Conservation (phyloP, 1,140 invertebrate genomes). For the Zaprionus gabonicus region DNA sequence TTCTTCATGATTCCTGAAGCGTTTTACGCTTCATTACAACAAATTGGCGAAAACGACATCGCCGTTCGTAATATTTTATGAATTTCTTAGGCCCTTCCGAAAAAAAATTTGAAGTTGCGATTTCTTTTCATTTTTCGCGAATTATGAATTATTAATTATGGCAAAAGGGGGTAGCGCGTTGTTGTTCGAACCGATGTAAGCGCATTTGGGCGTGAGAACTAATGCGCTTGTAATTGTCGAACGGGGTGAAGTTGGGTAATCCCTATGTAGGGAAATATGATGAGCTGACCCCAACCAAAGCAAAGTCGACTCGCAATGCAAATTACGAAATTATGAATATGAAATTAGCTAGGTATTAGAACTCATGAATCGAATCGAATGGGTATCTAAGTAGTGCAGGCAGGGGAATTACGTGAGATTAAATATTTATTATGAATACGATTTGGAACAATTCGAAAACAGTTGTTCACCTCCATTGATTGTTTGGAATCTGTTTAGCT, state of each 20-base stretch:
- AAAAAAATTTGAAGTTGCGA: slow-evolving; percentile 35
- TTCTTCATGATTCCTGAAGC: slow-evolving; percentile 57
- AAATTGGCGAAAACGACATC: slow-evolving; percentile 53
- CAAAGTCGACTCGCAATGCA: slow-evolving; percentile 56
- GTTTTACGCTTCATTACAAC: slow-evolving; percentile 69
- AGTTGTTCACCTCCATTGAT: background rate
- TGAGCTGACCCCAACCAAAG: slow-evolving; percentile 24
- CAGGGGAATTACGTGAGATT: background rate
- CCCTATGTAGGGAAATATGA: slow-evolving; percentile 12
- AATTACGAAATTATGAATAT: slow-evolving; percentile 73
- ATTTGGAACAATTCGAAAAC: background rate
- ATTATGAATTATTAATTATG: slow-evolving; percentile 79
- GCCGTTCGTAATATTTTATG: slow-evolving; percentile 45
- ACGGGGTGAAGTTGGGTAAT: slow-evolving; percentile 28
- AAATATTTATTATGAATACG: background rate
- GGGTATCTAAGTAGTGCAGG: slow-evolving; percentile 3
- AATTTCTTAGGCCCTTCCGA: slow-evolving; percentile 37
- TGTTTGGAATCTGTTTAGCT: background rate
- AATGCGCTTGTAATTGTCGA: slow-evolving; percentile 69
- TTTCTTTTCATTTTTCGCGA: slow-evolving; percentile 26
- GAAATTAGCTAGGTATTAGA: slow-evolving; percentile 50
- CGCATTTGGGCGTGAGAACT: slow-evolving; percentile 75
- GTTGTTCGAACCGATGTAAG: slow-evolving; percentile 32
- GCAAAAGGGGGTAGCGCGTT: slow-evolving; percentile 31
- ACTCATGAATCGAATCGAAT: slow-evolving; percentile 43